Base-by-base conservation (phyloP, 2,888 invertebrate species). In the Lymantria monacha region DNA sequence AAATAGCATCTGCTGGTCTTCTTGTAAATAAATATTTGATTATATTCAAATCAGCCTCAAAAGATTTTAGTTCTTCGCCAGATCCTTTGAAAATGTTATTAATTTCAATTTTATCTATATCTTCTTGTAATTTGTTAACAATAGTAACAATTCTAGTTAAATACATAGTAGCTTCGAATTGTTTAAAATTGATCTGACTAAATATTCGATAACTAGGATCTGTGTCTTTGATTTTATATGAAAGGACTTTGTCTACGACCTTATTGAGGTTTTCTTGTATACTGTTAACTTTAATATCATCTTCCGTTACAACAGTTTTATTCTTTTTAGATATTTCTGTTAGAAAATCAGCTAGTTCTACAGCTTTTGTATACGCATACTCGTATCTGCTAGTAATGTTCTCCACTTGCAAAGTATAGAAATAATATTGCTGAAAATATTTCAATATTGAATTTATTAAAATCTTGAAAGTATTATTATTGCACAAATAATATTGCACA, bases 351-450 rank as follows among this genome's bases (percentile, higher is more conserved):
- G 70, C 55, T 14, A 91, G 56, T 45, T 76, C 63, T 0, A 65
- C 70, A 0, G 74, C 67, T 61, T 81, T 83, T 0, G 53, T 62
- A 58, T 78, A 89, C 1, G 87, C 81, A 0, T 69, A 67, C 69
- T 78, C 76, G 38, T 74, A 90, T 3, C 66, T 74, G 53, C 91
- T 89, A 0, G 78, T 79, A 13, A 87, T 53, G 33, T 85, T 79
- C 54, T 72, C 57, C 7, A 74, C 79, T 31, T 72, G 72, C 12
- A 80, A 63, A 0, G 76, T 81, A 61, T 79, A 91, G 59, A 88
- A 80, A 55, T 74, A 83, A 53, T 85, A 87, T 88, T 91, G 88
- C 91, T 91, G 79, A 11, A 85, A 85, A 14, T n/a, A 3, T 30
- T 33, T 7, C 1, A 33, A 33, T 10, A 10, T 33, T 33, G 33